phyloP scores from a whole-genome alignment of 2,888 invertebrate genomes.

The Meloe dianella region DNA sequence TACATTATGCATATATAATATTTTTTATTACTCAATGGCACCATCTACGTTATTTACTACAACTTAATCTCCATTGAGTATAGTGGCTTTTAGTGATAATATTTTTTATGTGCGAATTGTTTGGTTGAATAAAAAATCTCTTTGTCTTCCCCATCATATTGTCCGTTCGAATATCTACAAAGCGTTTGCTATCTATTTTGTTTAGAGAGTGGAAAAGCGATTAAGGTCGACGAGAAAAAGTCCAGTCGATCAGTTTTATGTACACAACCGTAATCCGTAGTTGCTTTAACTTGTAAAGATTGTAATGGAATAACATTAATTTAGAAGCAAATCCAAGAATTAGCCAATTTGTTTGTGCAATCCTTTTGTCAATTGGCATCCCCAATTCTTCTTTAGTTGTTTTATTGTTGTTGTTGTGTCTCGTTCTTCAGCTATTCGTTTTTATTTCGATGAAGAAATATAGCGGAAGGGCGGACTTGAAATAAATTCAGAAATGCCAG shows the following conservation, averaged over 20 bases:
- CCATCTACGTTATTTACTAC: slow-evolving; percentile 44
- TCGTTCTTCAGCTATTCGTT: slow-evolving; percentile 27
- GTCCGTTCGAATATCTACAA: slow-evolving; percentile 18
- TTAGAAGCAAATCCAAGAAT: slow-evolving; percentile 51
- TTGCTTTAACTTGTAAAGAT: slow-evolving; percentile 43
- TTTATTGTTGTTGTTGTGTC: slow-evolving; percentile 45
- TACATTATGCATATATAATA: slow-evolving; percentile 51
- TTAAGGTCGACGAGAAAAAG: slow-evolving; percentile 33
- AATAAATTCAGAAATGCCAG: slow-evolving; percentile 51
- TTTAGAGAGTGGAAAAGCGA: slow-evolving; percentile 39
- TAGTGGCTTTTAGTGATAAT: slow-evolving; percentile 29
- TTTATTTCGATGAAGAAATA: slow-evolving; percentile 50
- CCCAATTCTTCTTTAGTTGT: slow-evolving; percentile 37
- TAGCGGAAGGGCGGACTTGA: slow-evolving; percentile 51
- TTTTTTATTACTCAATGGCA: slow-evolving; percentile 46
- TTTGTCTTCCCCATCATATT: neutral
- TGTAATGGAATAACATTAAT: slow-evolving; percentile 48
- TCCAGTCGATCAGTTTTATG: slow-evolving; percentile 27
- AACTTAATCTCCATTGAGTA: slow-evolving; percentile 42
- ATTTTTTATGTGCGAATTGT: neutral
- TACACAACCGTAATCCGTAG: slow-evolving; percentile 35
- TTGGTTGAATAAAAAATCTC: neutral
- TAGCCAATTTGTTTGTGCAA: slow-evolving; percentile 55
- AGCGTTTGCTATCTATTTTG: slow-evolving; percentile 31
- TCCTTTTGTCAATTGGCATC: slow-evolving; percentile 46